These are phyloP conservation scores for Lutjanus campechanus DNA, from an alignment of 2,797 vertebrate species.

Conservation along the genomic window DNA sequence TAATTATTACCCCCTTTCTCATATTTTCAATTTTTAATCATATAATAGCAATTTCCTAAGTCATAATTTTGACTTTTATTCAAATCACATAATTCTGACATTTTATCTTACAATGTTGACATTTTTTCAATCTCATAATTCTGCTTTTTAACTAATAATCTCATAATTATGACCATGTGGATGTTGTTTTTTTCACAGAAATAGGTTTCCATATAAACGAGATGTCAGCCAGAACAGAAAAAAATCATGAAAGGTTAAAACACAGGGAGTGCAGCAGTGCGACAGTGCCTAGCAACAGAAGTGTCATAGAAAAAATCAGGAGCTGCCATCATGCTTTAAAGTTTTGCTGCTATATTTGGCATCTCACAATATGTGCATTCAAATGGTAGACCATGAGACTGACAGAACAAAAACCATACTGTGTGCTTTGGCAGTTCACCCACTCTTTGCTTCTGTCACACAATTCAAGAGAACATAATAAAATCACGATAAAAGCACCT, in stretches of 20 bases:
- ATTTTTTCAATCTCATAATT: too few relatives aligned
- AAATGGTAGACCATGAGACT: background rate
- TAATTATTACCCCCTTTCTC: too few relatives aligned
- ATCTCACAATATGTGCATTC: background rate
- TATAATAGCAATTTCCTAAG: too few relatives aligned
- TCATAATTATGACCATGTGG: too few relatives aligned
- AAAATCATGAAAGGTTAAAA: background rate
- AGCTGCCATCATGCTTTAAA: background rate
- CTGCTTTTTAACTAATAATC: too few relatives aligned
- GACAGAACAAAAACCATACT: background rate
- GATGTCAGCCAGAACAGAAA: background rate
- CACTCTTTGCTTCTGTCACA: conserved; percentile 1
- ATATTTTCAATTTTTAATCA: too few relatives aligned
- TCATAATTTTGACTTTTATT: too few relatives aligned
- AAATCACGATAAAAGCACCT: background rate
- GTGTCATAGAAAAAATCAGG: conserved; percentile 1
- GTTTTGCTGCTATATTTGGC: background rate
- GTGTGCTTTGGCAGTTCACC: background rate
- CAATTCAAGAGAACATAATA: background rate
- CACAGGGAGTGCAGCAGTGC: background rate
- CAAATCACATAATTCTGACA: too few relatives aligned
- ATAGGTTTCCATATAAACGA: background rate
- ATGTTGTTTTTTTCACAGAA: too few relatives aligned
- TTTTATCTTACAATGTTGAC: too few relatives aligned
- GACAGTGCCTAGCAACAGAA: conserved; percentile 32